phyloP scores from a whole-genome alignment of 2,113 vertebrate genomes.

The Microcebus tavaratra region DNA sequence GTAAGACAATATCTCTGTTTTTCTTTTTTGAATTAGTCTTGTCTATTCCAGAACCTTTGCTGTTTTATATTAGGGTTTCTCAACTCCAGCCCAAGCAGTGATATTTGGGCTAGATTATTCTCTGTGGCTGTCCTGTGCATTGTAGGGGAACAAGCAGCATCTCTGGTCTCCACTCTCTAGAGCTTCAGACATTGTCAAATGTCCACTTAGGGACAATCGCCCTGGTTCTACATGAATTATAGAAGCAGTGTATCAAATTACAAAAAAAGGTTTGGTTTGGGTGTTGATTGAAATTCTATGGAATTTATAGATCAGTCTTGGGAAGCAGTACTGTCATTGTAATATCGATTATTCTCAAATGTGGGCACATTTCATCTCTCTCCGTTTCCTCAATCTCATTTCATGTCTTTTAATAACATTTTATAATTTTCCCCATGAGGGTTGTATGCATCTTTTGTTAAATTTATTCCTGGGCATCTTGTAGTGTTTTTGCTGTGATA shows the following conservation, averaged over 20 bases:
- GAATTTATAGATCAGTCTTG: neutral
- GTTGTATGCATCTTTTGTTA: neutral
- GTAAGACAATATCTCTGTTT: neutral
- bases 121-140: neutral
- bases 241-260: neutral
- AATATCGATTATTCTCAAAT: neutral
- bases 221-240: neutral
- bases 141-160: neutral
- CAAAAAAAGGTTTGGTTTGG: neutral
- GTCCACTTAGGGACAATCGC: neutral
- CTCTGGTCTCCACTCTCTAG: neutral
- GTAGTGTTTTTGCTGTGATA: slow-evolving; percentile 5
- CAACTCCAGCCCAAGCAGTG: neutral
- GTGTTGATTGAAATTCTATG: neutral
- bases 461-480: neutral
- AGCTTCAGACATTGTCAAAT: neutral
- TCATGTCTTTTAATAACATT: neutral
- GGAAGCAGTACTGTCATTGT: neutral
- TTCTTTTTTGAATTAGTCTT: slow-evolving; percentile 8
- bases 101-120: neutral
- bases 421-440: neutral
- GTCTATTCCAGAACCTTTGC: neutral
- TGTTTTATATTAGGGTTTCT: neutral
- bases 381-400: slow-evolving; percentile 24
- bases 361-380: neutral